Base-by-base conservation (phyloP, 30 jellyfish, hydroid and myxozoan species). In the Nemopilema nomurai region DNA sequence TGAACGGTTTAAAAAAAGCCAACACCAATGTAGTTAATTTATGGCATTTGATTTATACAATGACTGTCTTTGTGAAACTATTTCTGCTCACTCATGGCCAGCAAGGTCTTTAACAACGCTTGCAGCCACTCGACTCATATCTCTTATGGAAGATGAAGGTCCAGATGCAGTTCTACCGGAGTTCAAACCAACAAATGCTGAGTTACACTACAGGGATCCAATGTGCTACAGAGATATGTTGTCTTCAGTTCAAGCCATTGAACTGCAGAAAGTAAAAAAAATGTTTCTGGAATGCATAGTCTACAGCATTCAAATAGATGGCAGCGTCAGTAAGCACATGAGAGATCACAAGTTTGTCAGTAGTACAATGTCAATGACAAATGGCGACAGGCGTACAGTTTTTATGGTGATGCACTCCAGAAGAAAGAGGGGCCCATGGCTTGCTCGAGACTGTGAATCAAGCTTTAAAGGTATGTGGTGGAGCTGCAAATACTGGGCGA, bases 121-220 rank as follows among this genome's bases (percentile, higher is more conserved):
- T n/a, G n/a, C n/a, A n/a, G n/a, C n/a, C n/a, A n/a, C n/a, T n/a
- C n/a, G n/a, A n/a, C n/a, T n/a, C n/a, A n/a, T n/a, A n/a, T n/a
- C n/a, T n/a, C n/a, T n/a, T n/a, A n/a, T n/a, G n/a, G n/a, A n/a
- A n/a, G n/a, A n/a, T n/a, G n/a, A n/a, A n/a, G n/a, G n/a, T n/a
- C n/a, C n/a, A n/a, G 87, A 77, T 29, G 81, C 87, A 77, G 87
- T 77, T 57, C 87, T 77, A 53, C 87, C 87, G 30, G 64, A 77
- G 71, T 77, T 77, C 81, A 57, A 50, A 50, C 87, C 87, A 77
- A 57, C 79, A 26, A 77, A 77, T 77, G 62, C 79, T 50, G 87
- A 77, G 81, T 51, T 77, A 77, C 87, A 77, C 81, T 77, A 77
- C 87, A 62, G 87, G 64, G 79, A 51, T 62, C 81, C 87, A 27